phyloP scores from a whole-genome alignment of 2,888 invertebrate species.

The Pterobdella sp. region DNA sequence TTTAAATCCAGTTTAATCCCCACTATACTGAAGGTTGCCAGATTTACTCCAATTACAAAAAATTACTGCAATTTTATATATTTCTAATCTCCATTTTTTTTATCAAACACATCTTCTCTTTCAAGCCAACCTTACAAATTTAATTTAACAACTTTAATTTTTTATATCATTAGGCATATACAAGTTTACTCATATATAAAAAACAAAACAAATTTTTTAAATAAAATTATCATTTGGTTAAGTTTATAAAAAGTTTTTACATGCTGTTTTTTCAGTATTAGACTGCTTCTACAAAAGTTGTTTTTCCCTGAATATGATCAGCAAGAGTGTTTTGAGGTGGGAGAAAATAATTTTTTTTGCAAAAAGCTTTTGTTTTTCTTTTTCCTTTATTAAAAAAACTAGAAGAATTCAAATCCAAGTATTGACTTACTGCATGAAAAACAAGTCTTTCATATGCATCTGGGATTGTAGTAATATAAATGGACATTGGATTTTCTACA shows the following conservation, averaged over 20 bases:
- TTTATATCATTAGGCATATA: background rate
- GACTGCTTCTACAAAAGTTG: constrained; percentile 5
- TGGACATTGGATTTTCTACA: constrained; percentile 45
- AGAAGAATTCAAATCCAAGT: constrained; percentile 48
- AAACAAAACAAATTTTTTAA: background rate
- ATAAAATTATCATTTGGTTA: background rate
- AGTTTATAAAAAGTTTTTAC: background rate
- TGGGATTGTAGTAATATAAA: constrained; percentile 44
- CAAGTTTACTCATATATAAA: background rate
- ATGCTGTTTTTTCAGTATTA: background rate
- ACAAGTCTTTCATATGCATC: constrained; percentile 49
- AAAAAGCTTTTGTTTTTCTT: constrained; percentile 25
- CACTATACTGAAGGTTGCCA: no score
- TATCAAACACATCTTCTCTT: no score
- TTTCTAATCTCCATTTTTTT: no score
- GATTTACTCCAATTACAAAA: no score
- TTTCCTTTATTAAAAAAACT: constrained; percentile 41
- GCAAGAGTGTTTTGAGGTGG: constrained; percentile 20
- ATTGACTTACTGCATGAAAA: constrained; percentile 53
- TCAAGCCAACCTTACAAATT: no score
- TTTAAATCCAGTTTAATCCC: no score
- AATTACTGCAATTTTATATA: no score
- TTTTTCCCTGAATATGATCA: constrained; percentile 28
- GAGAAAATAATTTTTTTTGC: constrained; percentile 5
- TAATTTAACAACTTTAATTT: no score